These are phyloP conservation scores for Caprella mutica DNA, from an alignment of 2,888 invertebrate species.

Conservation along the genomic window DNA sequence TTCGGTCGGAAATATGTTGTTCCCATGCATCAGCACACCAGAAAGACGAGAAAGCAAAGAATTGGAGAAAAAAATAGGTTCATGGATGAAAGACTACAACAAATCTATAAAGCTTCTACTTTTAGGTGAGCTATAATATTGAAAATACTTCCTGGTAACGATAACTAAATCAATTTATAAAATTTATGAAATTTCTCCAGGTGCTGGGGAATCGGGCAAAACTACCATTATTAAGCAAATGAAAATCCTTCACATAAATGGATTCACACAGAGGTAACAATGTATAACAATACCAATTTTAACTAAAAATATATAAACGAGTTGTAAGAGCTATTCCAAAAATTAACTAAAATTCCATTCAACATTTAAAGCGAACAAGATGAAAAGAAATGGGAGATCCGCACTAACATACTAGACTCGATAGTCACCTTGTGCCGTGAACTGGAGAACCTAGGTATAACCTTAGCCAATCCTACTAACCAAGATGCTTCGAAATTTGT, in stretches of 20 bases:
- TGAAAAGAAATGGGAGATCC: constrained; percentile 55
- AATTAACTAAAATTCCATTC: too few species aligned
- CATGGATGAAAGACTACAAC: constrained; percentile 38
- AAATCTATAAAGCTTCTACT: constrained; percentile 38
- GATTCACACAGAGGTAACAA: constrained; percentile 58
- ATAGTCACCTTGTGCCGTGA: constrained; percentile 50
- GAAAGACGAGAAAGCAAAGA: constrained; percentile 35
- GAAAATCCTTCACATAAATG: constrained; percentile 70
- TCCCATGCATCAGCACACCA: neutral
- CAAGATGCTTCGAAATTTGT: neutral
- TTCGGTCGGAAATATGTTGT: too few species aligned
- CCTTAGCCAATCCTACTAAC: neutral
- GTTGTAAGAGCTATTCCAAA: too few species aligned
- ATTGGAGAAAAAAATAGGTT: constrained; percentile 36
- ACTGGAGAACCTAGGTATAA: constrained; percentile 9
- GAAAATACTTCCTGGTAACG: too few species aligned
- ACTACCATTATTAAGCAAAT: constrained; percentile 78
- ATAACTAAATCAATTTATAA: neutral
- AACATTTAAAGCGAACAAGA: constrained; percentile 61
- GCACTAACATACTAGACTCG: constrained; percentile 62
- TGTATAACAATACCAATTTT: too few species aligned
- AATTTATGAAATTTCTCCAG: constrained; percentile 37
- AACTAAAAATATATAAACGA: too few species aligned
- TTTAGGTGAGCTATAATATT: constrained; percentile 36
- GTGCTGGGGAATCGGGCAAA: constrained; percentile 70